A percentile compares a stretch with the other conserved stretches of the same genome.
phyloP scores from a whole-genome alignment of 2,888 invertebrate genomes.

The Spisula solida region DNA sequence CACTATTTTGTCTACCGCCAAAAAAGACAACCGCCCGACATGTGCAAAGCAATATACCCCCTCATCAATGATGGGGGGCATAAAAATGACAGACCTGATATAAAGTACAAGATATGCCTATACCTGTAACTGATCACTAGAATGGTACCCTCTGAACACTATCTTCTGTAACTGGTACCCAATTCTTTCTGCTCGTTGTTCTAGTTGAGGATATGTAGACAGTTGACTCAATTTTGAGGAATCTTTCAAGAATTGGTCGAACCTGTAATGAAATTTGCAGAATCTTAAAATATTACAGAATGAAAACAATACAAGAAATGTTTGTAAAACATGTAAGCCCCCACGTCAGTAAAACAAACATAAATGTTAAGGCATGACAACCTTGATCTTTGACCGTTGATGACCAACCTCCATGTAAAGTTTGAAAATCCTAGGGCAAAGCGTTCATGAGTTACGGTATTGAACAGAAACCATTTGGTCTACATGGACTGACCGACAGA shows the following conservation, averaged over 20 bases:
- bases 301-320: background rate
- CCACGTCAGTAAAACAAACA: background rate
- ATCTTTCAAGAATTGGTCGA: conserved; percentile 81
- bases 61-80: too few species aligned
- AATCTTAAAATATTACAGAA: background rate
- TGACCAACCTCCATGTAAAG: background rate
- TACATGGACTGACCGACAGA: too few species aligned
- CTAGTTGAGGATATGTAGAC: conserved; percentile 80
- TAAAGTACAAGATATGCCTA: background rate
- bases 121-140: conserved; percentile 85
- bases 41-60: too few species aligned
- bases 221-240: conserved; percentile 79
- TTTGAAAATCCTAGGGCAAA: too few species aligned
- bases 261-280: conserved; percentile 70
- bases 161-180: conserved; percentile 84
- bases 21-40: too few species aligned
- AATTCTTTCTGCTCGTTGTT: conserved; percentile 80
- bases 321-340: too few species aligned
- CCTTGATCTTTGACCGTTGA: background rate
- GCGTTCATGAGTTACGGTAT: too few species aligned
- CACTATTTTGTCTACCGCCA: too few species aligned
- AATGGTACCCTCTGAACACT: conserved; percentile 85
- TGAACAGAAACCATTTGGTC: too few species aligned
- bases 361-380: background rate
- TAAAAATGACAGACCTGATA: too few species aligned